Evolutionary conservation across 2,113 vertebrate species (phyloP).

Genomic region (Bubo bubo): DNA sequence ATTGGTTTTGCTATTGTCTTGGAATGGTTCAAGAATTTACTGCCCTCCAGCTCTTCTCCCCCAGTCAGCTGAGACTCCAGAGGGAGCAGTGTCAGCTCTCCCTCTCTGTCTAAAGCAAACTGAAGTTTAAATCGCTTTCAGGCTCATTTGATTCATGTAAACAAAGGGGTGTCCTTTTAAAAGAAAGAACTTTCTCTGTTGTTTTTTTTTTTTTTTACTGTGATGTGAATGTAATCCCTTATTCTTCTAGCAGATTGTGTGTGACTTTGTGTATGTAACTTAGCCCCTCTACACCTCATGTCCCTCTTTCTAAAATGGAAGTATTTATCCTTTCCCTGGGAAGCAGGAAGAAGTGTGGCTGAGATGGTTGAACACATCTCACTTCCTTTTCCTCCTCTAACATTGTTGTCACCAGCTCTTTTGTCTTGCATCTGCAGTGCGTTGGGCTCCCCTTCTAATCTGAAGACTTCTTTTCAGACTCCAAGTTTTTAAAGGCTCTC

Average conservation of each 20-base stretch:
- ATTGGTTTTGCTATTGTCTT: background rate
- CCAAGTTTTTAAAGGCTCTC: background rate
- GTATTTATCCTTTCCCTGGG: background rate
- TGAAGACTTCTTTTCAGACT: background rate
- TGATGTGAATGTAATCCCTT: background rate
- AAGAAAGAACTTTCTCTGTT: background rate
- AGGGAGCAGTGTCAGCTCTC: background rate
- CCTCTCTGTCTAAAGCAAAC: background rate
- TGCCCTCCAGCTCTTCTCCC: background rate
- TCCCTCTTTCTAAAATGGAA: background rate
- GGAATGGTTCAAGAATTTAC: background rate
- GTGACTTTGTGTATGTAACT: background rate
- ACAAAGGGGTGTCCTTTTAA: background rate
- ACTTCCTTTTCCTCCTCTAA: background rate
- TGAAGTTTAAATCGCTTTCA: background rate
- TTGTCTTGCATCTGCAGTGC: background rate
- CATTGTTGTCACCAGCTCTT: background rate
- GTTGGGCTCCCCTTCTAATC: background rate
- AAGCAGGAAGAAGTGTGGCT: accelerated
- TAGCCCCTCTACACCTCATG: accelerated
- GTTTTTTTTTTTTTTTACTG: background rate
- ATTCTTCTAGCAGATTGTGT: background rate
- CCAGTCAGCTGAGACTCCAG: background rate
- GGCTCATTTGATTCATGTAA: background rate
- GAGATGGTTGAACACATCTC: background rate